A percentile compares a stretch with the other conserved stretches of the same genome.
Conservation (phyloP, 2,888 invertebrate species). For the Stratiomys singularior region DNA sequence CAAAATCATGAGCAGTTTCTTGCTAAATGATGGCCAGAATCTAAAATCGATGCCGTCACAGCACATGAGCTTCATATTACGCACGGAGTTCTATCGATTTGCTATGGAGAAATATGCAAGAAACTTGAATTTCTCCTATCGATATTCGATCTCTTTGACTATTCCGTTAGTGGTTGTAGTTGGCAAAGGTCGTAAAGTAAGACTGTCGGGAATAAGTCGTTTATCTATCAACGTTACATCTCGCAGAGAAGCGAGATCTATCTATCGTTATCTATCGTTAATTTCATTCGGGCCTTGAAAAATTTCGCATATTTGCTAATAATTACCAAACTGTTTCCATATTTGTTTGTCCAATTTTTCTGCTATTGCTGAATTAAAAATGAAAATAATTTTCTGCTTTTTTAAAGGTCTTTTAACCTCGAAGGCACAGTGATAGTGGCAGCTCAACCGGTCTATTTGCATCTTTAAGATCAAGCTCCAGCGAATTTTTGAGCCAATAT, state of each 20-base stretch:
- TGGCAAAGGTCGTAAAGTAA: background rate
- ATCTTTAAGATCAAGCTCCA: background rate
- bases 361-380: background rate
- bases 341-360: background rate
- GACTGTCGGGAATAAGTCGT: too few species aligned
- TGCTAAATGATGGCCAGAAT: background rate
- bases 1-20: background rate
- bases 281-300: background rate
- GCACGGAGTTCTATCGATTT: background rate
- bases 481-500: background rate
- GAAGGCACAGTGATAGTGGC: background rate
- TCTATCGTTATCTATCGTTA: background rate
- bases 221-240: background rate
- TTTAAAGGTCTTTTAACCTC: constrained; percentile 32
- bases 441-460: constrained; percentile 25
- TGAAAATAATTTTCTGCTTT: background rate
- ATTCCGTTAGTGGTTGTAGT: background rate
- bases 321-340: background rate
- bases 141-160: background rate
- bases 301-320: too few species aligned
- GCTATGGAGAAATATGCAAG: background rate
- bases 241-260: background rate
- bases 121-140: constrained; percentile 8
- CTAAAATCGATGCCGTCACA: background rate
- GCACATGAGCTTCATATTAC: background rate